phyloP scores from a whole-genome alignment of 2,113 vertebrate species.

The Tupaia chinensis region DNA sequence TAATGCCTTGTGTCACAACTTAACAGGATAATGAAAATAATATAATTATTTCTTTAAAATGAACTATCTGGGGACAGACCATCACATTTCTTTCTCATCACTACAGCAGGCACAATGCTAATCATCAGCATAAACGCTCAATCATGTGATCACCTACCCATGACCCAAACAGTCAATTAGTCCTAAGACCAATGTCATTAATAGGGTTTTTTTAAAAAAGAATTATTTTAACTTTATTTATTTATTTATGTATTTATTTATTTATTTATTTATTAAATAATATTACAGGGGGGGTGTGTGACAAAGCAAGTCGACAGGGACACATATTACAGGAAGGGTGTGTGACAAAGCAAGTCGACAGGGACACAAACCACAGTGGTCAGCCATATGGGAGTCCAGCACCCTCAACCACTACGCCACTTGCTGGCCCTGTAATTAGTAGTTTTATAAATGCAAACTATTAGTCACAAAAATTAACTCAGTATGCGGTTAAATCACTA shows the following conservation, averaged over 20 bases:
- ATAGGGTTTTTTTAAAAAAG: not conserved
- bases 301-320: no score
- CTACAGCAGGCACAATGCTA: not conserved
- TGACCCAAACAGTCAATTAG: not conserved
- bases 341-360: no score
- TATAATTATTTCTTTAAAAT: not conserved
- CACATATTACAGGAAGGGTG: no score
- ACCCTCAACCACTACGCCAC: no score
- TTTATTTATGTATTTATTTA: no score
- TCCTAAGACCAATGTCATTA: not conserved
- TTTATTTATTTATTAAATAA: no score
- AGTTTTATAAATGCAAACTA: slow-evolving; percentile 43
- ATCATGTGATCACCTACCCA: not conserved
- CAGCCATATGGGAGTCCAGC: no score
- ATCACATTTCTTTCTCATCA: not conserved
- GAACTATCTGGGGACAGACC: not conserved
- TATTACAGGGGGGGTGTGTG: no score
- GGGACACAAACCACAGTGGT: no score
- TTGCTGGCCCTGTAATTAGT: not conserved
- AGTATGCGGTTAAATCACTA: not conserved
- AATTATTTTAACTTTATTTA: no score
- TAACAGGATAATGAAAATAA: not conserved
- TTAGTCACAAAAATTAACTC: slow-evolving; percentile 11
- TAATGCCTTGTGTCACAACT: not conserved
- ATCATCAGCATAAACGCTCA: not conserved